phyloP scores from a whole-genome alignment of 2,888 invertebrate genomes.

The Diaperis boleti region DNA sequence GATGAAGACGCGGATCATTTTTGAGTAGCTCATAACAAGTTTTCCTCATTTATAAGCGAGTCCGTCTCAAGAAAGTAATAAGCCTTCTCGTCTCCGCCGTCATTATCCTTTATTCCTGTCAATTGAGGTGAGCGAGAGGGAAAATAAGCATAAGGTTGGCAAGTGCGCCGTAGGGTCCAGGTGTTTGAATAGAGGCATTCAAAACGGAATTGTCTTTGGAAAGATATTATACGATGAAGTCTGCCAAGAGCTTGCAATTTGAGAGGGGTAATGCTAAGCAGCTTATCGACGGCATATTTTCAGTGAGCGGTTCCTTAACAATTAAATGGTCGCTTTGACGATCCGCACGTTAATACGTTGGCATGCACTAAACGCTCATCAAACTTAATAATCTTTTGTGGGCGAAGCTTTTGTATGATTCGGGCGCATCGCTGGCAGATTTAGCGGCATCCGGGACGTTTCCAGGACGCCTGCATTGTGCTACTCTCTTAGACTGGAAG shows the following conservation, averaged over 20 bases:
- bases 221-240: constrained; percentile 62
- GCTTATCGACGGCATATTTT: constrained; percentile 59
- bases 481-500: constrained; percentile 53
- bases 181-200: constrained; percentile 56
- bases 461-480: constrained; percentile 48
- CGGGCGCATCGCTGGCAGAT: constrained; percentile 45
- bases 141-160: constrained; percentile 16
- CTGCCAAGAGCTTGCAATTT: constrained; percentile 40
- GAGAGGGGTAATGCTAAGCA: constrained; percentile 59
- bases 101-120: constrained; percentile 8
- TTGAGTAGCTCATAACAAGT: too few relatives aligned
- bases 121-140: constrained; percentile 5
- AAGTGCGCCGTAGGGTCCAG: constrained; percentile 46
- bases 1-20: too few relatives aligned
- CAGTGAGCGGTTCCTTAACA: constrained; percentile 57
- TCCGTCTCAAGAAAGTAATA: constrained; percentile 4
- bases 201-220: constrained; percentile 56
- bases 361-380: constrained; percentile 62
- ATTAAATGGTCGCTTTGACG: constrained; percentile 53
- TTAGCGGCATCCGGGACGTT: constrained; percentile 44
- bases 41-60: background rate
- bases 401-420: constrained; percentile 62
- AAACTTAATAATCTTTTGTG: constrained; percentile 68
- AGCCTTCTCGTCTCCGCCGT: background rate
- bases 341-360: constrained; percentile 54